Evolutionary conservation across 2,888 invertebrate genomes (phyloP), one percentile per base, ranked within the genome.

Genomic region (Sarcophaga caerulescens): DNA sequence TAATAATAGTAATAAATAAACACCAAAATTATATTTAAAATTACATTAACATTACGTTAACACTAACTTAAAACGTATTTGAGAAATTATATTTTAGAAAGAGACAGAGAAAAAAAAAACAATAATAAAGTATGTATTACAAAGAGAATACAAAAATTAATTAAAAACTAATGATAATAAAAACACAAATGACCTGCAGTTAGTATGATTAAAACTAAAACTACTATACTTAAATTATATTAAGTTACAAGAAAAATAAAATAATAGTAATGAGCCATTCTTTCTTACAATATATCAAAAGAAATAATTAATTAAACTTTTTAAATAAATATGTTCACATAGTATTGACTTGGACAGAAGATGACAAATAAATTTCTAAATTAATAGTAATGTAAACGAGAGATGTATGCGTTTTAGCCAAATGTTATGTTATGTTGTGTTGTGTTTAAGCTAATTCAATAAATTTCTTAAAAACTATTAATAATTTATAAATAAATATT

Each of bases 11-110:
- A 85, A 74, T 83, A 85, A 85, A 78, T 86, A 78, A 84, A 86
- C 81, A 85, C 77, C 79, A 85, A 84, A 87, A 77, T 52, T 78
- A 84, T 73, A 77, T 73, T 44, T 76, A 75, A 73, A 70, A 70
- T 62, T 79, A 68, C 14, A 81, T 45, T 47, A 45, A 70, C 14
- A 81, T 45, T 47, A 45, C 57, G 17, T 84, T 78, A 70, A 75
- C 44, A n/a, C 74, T 82, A 81, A 2, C 82, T 77, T 81, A 82
- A 79, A 73, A 47, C 14, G 69, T 79, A 77, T 62, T 75, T 81
- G 60, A 78, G 59, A 62, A 68, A 35, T 60, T 80, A 44, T 75
- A 82, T 78, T 59, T 23, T 57, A 35, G 57, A 70, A 76, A 47
- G 35, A 57, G 19, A 68, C 3, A 35, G 52, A 75, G n/a, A 81